Conservation (phyloP, 2,113 vertebrate species). For the Antidorcas marsupialis region DNA sequence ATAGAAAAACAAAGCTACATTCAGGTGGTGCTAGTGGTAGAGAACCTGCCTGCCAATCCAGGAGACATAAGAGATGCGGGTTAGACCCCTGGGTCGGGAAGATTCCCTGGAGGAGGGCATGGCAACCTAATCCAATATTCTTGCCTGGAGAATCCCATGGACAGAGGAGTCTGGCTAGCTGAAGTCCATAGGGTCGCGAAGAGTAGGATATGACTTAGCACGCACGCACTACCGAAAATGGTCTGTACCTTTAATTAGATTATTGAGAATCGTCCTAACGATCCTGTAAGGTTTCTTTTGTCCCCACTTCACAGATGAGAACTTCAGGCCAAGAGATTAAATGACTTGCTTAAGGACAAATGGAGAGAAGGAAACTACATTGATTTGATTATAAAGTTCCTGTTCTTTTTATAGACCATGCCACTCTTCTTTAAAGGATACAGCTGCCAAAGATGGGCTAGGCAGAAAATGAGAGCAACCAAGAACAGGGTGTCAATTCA, state of each 20-base stretch:
- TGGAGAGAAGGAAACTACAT: neutral
- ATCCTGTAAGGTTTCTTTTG: neutral
- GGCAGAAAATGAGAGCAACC: neutral
- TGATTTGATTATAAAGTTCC: neutral
- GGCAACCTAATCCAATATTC: neutral
- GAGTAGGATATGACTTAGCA: neutral
- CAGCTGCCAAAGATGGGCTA: neutral
- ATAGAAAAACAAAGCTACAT: neutral
- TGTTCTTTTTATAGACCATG: neutral
- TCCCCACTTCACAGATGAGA: neutral
- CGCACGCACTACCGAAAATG: rapidly evolving
- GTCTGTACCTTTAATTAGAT: neutral
- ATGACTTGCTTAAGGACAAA: neutral
- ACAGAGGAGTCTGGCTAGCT: neutral
- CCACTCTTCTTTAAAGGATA: neutral
- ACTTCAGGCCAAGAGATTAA: neutral
- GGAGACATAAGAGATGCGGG: neutral
- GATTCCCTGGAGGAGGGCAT: neutral
- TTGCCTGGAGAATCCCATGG: neutral
- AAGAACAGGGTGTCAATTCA: neutral
- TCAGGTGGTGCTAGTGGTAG: neutral
- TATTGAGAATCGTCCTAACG: neutral
- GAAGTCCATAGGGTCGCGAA: neutral
- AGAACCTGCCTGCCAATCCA: neutral
- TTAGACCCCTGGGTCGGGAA: neutral